Evolutionary conservation across 2,113 vertebrate species (phyloP).

Genomic region (Takifugu flavidus): DNA sequence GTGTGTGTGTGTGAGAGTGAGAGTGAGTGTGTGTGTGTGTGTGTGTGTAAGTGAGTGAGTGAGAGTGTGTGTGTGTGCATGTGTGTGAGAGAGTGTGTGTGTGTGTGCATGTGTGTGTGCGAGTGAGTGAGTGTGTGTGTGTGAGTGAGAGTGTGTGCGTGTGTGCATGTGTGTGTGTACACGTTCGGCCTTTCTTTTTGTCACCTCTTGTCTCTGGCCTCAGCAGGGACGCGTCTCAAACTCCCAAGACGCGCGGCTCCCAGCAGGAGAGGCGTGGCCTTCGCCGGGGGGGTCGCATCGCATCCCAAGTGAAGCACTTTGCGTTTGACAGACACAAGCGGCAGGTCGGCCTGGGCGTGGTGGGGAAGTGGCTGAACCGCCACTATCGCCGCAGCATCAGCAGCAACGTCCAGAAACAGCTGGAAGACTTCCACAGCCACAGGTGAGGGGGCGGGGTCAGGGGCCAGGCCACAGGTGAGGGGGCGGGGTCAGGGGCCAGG

Average conservation of each 20-base stretch:
- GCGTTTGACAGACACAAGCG: constrained; percentile 91
- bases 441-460: constrained; percentile 69
- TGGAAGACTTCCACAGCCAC: constrained; percentile 90
- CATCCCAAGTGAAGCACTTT: constrained; percentile 89
- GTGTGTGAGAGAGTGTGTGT: too few species aligned
- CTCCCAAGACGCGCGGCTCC: constrained; percentile 19
- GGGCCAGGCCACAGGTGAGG: too few species aligned
- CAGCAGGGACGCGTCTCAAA: constrained; percentile 69
- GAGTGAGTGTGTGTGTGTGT: too few species aligned
- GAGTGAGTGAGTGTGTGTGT: too few species aligned
- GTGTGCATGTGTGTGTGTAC: not conserved
- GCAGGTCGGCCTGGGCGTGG: constrained; percentile 90
- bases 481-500: too few species aligned
- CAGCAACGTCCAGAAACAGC: constrained; percentile 88
- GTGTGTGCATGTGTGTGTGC: too few species aligned
- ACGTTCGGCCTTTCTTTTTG: not conserved
- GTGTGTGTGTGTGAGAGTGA: too few species aligned
- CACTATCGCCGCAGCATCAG: constrained; percentile 89
- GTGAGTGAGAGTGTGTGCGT: too few species aligned
- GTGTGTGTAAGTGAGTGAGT: too few species aligned
- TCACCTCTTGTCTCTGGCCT: not conserved
- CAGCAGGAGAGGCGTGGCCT: constrained; percentile 18
- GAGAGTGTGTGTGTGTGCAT: too few species aligned
- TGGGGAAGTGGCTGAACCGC: constrained; percentile 92
- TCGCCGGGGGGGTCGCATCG: constrained; percentile 82